Base-by-base conservation (phyloP, 1,140 invertebrate genomes). In the Wiebesia pumilae region DNA sequence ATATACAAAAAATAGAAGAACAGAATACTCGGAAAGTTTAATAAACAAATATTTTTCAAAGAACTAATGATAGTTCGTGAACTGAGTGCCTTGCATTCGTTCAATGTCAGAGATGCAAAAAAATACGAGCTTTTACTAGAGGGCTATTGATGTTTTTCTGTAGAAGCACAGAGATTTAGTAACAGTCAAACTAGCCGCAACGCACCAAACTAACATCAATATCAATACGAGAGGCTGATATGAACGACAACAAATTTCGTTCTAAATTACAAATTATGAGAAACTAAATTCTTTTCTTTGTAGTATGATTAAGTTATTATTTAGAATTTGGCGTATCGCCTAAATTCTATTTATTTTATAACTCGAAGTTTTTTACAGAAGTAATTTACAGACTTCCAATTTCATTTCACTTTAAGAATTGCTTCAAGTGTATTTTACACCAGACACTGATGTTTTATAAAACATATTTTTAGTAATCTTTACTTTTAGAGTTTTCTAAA, bases 121-220 rank as follows among this genome's bases (percentile, higher is more conserved):
- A 21, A 81, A 62, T 27, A 43, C 43, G n/a, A 77, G 73, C 10
- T 82, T 86, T 77, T 0, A 69, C 81, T 30, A n/a, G 81, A 78
- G 73, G 71, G 85, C 47, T 82, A 86, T 86, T 86, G 85, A 82
- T 86, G 79, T 86, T 86, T 86, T 35, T 35, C 51, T 67, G 85
- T 30, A 65, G 43, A 51, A 85, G 40, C 33, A 16, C 71, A 19
- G 24, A 40, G n/a, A 43, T 40, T 75, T 43, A 10, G 38, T 75
- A 75, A 75, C 30, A 75, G 21, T 75, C 38, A n/a, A 75, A 43
- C 71, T 40, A 40, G 33, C 51, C 9, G 51, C n/a, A 83, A 30
- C 43, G 47, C 12, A 58, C 40, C 12, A 71, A 54, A 73, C 47
- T 47, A 69, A 40, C 75, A 78, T 43, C 58, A 27, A 7, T 73